Base-by-base conservation (phyloP, 2,113 vertebrate species). In the Lasiurus borealis region DNA sequence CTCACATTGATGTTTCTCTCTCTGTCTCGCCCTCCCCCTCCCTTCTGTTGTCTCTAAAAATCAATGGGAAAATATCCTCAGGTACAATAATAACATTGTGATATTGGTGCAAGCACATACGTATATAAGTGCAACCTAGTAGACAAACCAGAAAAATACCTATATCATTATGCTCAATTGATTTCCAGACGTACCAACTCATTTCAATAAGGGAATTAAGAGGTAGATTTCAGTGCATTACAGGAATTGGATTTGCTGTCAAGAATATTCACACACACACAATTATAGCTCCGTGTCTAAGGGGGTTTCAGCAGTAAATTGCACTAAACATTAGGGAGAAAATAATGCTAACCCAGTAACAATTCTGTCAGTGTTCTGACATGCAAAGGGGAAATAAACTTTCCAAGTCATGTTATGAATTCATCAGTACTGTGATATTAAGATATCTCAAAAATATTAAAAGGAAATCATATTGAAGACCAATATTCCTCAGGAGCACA, bases 161-260 rank as follows among this genome's bases (percentile, higher is more conserved):
- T 73, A 36, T 72, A 34, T 75, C 73, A 92, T 88, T 62, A 21
- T 29, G 18, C 52, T 34, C 2, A 52, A 21, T 78, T 77, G 77
- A 71, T 13, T 84, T 57, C 81, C 75, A 34, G 69, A 46, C 48
- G 14, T 93, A 8, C 3, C 10, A 85, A 64, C 11, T 64, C 18
- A 85, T 25, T 50, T 62, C 16, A 84, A 18, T 54, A 23, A 2
- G 21, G 9, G 9, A 80, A 95, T 86, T 59, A 93, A 71, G 15
- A 57, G 92, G 52, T 25, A 73, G 23, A 2, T 40, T 73, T 92
- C n/a, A n/a, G 64, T 78, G 69, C 46, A 31, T 76, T 11, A 52
- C 3, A 81, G n/a, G 85, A 88, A 66, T 27, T 88, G n/a, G 44
- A 90, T 91, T 94, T 92, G 8, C 23, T 84, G 14, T 36, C 13